Evolutionary conservation across 2,797 vertebrate species (phyloP), one percentile per base, ranked within the genome.

Genomic region (Sebastes steindachneri): DNA sequence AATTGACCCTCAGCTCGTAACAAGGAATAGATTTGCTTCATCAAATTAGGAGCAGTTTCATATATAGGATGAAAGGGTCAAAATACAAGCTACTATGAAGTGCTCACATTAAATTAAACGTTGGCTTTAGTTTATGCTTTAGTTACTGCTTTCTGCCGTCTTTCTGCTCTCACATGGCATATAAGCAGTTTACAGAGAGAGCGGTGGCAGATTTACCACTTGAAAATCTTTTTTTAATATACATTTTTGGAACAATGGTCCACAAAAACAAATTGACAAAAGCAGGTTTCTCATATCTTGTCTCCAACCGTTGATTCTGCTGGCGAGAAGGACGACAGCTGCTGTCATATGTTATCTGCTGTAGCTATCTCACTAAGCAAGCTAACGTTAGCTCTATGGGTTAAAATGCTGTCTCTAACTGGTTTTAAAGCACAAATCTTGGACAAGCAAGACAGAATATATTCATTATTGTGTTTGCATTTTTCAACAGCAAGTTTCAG

Each of bases 21-120:
- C 23, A 77, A 12, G 35, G 58, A 81, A 73, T 33, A 57, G 4
- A 68, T 15, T 83, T 76, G 9, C 14, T 8, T 63, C n/a, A 65
- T 81, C 26, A 79, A 77, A 77, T 84, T 64, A 64, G 55, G 45
- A 51, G 28, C 51, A 77, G 35, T 57, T 79, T 75, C 9, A 66
- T 64, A 66, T 64, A 75, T 37, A 66, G 19, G 19, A 68, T 2
- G 0, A 33, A 75, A 10, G 7, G 45, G 53, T 78, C 10, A 35
- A 75, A 31, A 68, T 75, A 7, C 28, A 69, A 75, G 23, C 17
- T 33, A 58, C 51, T 58, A 33, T 29, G 26, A 9, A 55, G 15
- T 17, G 17, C 58, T 76, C 65, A 17, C 26, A 55, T 79, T 69
- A 26, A 12, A 75, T 48, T 12, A 54, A 68, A 45, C 1, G 0